These are phyloP conservation scores for Acromyrmex heyeri DNA, from an alignment of 1,140 invertebrate species.

Conservation along the genomic window DNA sequence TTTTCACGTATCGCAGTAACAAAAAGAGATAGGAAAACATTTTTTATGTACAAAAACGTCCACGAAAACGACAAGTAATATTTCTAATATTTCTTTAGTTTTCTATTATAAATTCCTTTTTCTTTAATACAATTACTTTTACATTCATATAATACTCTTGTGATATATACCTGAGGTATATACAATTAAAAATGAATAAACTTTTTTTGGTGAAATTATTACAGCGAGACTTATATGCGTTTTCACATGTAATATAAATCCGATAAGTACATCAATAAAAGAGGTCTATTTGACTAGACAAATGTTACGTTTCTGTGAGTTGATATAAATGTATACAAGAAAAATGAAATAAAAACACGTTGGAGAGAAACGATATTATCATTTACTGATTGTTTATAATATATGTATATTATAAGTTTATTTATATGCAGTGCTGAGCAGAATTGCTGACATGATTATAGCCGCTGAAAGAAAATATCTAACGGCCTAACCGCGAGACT, in stretches of 20 bases:
- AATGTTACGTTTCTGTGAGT: slow-evolving; percentile 63
- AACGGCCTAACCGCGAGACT: background rate
- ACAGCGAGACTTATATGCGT: slow-evolving; percentile 46
- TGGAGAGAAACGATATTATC: slow-evolving; percentile 18
- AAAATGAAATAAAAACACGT: slow-evolving; percentile 56
- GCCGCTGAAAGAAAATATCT: background rate
- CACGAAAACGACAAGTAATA: background rate
- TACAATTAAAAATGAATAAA: slow-evolving; percentile 12
- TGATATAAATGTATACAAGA: slow-evolving; percentile 67
- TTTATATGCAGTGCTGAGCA: slow-evolving; percentile 21
- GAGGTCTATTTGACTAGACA: slow-evolving; percentile 34
- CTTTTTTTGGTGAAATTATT: slow-evolving; percentile 32
- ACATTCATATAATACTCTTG: slow-evolving; percentile 12
- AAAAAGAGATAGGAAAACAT: background rate
- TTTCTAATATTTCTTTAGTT: slow-evolving; percentile 33
- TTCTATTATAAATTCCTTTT: slow-evolving; percentile 31
- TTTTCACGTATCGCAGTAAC: background rate
- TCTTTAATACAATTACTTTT: slow-evolving; percentile 16
- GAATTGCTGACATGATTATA: background rate
- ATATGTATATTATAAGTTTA: slow-evolving; percentile 8
- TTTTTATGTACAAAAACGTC: slow-evolving; percentile 34
- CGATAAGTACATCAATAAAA: slow-evolving; percentile 45
- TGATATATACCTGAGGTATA: background rate
- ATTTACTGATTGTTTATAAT: background rate
- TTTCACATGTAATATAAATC: slow-evolving; percentile 43